Evolutionary conservation across 2,888 invertebrate species (phyloP), one percentile per base, ranked within the genome.

Genomic region (Holacanthella duospinosa): DNA sequence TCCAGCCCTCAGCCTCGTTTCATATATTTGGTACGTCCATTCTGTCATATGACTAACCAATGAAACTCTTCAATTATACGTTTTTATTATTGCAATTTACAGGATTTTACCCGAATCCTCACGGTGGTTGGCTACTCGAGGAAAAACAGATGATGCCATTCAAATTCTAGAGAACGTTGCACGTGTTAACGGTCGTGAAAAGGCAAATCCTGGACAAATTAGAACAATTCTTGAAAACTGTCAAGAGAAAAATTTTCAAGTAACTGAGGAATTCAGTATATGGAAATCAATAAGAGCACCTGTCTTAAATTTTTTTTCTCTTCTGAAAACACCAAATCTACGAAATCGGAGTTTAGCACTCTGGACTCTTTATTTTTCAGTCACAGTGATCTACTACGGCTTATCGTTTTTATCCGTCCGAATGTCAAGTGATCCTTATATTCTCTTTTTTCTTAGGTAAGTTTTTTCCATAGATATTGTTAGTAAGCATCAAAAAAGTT

Each of bases 51-150:
- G n/a, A n/a, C n/a, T n/a, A n/a, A n/a, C n/a, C n/a, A n/a, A n/a
- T n/a, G n/a, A n/a, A n/a, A n/a, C n/a, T n/a, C n/a, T n/a, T n/a
- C n/a, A n/a, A n/a, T n/a, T n/a, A n/a, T n/a, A n/a, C n/a, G n/a
- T n/a, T n/a, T n/a, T n/a, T n/a, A n/a, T n/a, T n/a, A n/a, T n/a
- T n/a, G n/a, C n/a, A n/a, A n/a, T n/a, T n/a, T n/a, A n/a, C n/a
- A 73, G 72, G 72, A 68, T 71, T n/a, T 64, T 71, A 3, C 72
- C 72, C 1, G 65, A 70, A 1, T 72, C 72, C 0, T 66, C 72
- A 0, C 60, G 72, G 9, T 72, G 72, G 72, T 36, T 70, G 21
- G 72, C 71, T 1, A 66, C 69, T 0, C 55, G 64, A 16, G 72
- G 68, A n/a, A 54, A 66, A 55, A 66, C 66, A n/a, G 68, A 68